Conservation (phyloP, 1,140 invertebrate species). For the Hyphantria cunea region DNA sequence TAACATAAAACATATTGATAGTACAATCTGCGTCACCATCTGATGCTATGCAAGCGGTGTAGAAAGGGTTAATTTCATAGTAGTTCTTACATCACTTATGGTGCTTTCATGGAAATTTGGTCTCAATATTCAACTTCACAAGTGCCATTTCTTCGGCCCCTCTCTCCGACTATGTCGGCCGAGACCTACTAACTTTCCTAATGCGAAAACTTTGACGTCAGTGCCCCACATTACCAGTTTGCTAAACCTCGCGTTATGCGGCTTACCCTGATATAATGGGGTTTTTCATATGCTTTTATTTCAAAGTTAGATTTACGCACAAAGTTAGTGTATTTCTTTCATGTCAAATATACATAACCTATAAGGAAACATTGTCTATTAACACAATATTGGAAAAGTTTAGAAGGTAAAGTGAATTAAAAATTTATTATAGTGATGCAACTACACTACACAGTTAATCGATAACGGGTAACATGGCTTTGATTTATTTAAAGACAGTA, state of each 20-base stretch:
- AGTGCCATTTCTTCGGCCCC: conserved; percentile 13
- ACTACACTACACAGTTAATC: too few relatives aligned
- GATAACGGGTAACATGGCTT: too few relatives aligned
- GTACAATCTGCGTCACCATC: conserved; percentile 35
- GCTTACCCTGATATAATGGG: conserved; percentile 13
- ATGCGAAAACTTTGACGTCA: conserved; percentile 71
- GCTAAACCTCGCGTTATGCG: conserved; percentile 4
- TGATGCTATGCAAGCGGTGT: conserved; percentile 23
- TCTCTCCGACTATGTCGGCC: conserved; percentile 42
- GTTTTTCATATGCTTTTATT: conserved; percentile 11
- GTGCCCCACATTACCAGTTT: conserved; percentile 43
- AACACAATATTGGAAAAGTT: neutral
- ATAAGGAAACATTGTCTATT: neutral
- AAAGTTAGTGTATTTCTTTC: conserved; percentile 1
- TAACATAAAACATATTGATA: conserved; percentile 22
- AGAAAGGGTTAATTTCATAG: conserved; percentile 37
- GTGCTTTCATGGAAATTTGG: conserved; percentile 24
- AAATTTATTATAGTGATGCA: too few relatives aligned
- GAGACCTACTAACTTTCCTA: conserved; percentile 59
- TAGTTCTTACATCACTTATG: conserved; percentile 22
- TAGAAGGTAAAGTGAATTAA: neutral
- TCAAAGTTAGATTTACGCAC: conserved; percentile 14
- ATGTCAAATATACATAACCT: neutral
- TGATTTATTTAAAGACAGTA: too few relatives aligned
- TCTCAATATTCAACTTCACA: neutral